These are phyloP conservation scores for Platycercus adscitus DNA, from an alignment of 2,113 vertebrate species.

Conservation along the genomic window DNA sequence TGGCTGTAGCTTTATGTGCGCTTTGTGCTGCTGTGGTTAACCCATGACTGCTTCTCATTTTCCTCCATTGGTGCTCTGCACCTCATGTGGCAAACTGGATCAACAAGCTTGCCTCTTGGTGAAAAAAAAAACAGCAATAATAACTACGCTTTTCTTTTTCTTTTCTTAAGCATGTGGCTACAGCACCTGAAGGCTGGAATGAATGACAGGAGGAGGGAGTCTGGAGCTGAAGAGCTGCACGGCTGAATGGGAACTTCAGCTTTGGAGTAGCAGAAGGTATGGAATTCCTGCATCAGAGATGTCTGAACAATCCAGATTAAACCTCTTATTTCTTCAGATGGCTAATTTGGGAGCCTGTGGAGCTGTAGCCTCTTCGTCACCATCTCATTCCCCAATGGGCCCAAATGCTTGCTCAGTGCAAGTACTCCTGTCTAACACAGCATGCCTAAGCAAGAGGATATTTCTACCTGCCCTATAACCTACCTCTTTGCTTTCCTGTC, in stretches of 20 bases:
- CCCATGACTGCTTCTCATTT: not conserved
- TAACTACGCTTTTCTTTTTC: not conserved
- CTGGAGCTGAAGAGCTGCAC: not conserved
- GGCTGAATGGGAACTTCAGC: not conserved
- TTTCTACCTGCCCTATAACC: not conserved
- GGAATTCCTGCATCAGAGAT: not conserved
- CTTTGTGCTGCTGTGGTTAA: not conserved
- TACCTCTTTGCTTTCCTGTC: not conserved
- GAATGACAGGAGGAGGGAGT: not conserved
- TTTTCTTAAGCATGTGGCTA: not conserved
- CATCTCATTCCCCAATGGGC: rapidly evolving
- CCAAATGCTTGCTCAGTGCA: not conserved
- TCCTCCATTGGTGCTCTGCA: not conserved
- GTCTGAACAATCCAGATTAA: not conserved
- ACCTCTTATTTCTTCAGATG: not conserved
- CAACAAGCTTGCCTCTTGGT: not conserved
- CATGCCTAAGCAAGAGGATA: not conserved
- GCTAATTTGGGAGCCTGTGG: rapidly evolving
- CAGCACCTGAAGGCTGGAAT: not conserved
- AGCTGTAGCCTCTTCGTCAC: not conserved
- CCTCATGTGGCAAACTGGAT: not conserved
- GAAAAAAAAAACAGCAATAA: not conserved
- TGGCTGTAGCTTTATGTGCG: not conserved
- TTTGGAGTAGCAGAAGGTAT: not conserved
- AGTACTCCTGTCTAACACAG: not conserved